Conservation (phyloP, 1,140 invertebrate genomes). For the Drosophila sp. region DNA sequence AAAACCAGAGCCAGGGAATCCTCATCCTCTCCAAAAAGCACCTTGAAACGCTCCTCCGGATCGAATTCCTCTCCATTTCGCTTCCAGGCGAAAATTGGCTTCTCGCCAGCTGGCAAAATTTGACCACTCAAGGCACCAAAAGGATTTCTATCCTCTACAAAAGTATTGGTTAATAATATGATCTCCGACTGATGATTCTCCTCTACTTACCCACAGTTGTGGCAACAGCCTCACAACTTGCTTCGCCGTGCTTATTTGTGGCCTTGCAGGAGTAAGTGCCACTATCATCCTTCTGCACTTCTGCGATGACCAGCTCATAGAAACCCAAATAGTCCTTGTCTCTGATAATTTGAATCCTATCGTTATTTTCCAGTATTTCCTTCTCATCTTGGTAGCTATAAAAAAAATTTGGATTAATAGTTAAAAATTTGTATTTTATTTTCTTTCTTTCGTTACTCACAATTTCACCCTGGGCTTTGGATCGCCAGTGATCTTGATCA, state of each 20-base stretch:
- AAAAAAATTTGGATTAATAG: slow-evolving; percentile 29
- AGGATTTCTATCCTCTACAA: slow-evolving; percentile 90
- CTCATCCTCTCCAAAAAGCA: slow-evolving; percentile 95
- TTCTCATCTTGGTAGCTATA: slow-evolving; percentile 92
- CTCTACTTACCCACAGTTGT: slow-evolving; percentile 88
- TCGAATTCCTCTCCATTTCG: slow-evolving; percentile 95
- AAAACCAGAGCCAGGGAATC: slow-evolving; percentile 96
- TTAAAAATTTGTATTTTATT: not conserved
- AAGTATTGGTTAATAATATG: not conserved
- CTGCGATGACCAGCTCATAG: slow-evolving; percentile 94
- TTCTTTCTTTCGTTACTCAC: slow-evolving; percentile 85
- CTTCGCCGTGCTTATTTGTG: slow-evolving; percentile 92
- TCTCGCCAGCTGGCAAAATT: slow-evolving; percentile 89
- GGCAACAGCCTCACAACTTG: slow-evolving; percentile 89
- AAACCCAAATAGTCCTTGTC: slow-evolving; percentile 92
- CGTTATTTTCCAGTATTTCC: slow-evolving; percentile 87
- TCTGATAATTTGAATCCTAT: slow-evolving; percentile 89
- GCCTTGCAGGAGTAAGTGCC: slow-evolving; percentile 95
- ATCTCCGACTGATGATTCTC: not conserved
- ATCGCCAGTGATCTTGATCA: slow-evolving; percentile 94
- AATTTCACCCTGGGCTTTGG: slow-evolving; percentile 93
- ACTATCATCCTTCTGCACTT: slow-evolving; percentile 91
- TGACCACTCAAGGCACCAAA: slow-evolving; percentile 89
- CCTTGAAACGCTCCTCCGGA: slow-evolving; percentile 96
- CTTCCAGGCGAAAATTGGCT: slow-evolving; percentile 94